phyloP scores from a whole-genome alignment of 2,113 vertebrate species.

The Ploceus nigricollis region DNA sequence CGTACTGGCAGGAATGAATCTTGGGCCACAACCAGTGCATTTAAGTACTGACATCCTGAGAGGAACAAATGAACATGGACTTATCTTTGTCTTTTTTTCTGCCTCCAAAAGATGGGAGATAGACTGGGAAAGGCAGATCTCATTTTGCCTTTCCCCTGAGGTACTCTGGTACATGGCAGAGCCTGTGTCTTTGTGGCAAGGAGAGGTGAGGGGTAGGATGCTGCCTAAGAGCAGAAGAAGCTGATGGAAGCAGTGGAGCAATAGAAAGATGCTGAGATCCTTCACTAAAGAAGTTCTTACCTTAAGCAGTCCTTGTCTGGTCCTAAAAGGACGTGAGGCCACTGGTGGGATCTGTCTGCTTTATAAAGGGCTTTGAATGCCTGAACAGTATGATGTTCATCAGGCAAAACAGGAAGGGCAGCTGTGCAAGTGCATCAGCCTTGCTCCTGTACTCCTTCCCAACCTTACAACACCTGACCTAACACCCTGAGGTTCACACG shows the following conservation, averaged over 20 bases:
- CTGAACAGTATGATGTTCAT: neutral
- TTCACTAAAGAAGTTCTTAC: neutral
- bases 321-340: neutral
- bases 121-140: neutral
- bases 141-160: neutral
- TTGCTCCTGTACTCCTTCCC: neutral
- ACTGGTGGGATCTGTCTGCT: neutral
- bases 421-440: neutral
- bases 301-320: neutral
- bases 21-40: neutral
- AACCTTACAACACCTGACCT: fast-evolving
- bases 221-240: neutral
- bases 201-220: neutral
- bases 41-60: neutral
- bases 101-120: neutral
- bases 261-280: neutral
- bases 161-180: neutral
- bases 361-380: neutral
- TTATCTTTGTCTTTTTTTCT: neutral
- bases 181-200: neutral
- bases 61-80: neutral
- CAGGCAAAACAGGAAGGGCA: neutral
- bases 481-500: fast-evolving
- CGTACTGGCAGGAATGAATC: neutral
- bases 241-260: neutral